Evolutionary conservation across 2,888 invertebrate genomes (phyloP).

Genomic region (Leptopterna dolabrata): DNA sequence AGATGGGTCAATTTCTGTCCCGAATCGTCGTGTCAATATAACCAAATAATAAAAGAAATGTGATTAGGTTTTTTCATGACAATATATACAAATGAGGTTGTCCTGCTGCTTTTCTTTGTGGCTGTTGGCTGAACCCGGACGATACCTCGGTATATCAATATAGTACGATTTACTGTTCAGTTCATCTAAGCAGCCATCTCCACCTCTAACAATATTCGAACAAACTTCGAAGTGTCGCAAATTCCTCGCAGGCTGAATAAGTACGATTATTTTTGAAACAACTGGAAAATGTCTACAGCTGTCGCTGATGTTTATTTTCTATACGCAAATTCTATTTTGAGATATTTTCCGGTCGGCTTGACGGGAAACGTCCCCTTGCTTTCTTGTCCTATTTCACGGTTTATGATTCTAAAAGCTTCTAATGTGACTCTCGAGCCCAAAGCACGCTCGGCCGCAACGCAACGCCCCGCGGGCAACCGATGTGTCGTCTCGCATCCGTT

Average conservation of each 20-base stretch:
- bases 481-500: not conserved
- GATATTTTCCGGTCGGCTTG: constrained; percentile 26
- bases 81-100: too few relatives aligned
- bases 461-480: not conserved
- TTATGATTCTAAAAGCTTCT: constrained; percentile 36
- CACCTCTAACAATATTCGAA: too few relatives aligned
- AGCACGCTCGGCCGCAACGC: constrained; percentile 37
- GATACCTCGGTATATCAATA: too few relatives aligned
- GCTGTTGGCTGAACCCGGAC: too few relatives aligned
- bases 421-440: constrained; percentile 38
- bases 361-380: constrained; percentile 25
- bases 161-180: too few relatives aligned
- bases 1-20: too few relatives aligned
- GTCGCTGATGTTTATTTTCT: not conserved
- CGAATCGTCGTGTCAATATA: too few relatives aligned
- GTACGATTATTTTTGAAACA: not conserved
- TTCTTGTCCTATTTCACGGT: constrained; percentile 46
- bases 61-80: too few relatives aligned
- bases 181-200: too few relatives aligned
- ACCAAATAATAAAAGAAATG: too few relatives aligned
- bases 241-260: not conserved
- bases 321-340: constrained; percentile 42
- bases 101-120: too few relatives aligned
- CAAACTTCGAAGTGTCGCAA: not conserved
- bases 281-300: not conserved